These are phyloP conservation scores for Phymorhynchus buccinoides DNA, from an alignment of 1,140 invertebrate genomes.

Conservation along the genomic window DNA sequence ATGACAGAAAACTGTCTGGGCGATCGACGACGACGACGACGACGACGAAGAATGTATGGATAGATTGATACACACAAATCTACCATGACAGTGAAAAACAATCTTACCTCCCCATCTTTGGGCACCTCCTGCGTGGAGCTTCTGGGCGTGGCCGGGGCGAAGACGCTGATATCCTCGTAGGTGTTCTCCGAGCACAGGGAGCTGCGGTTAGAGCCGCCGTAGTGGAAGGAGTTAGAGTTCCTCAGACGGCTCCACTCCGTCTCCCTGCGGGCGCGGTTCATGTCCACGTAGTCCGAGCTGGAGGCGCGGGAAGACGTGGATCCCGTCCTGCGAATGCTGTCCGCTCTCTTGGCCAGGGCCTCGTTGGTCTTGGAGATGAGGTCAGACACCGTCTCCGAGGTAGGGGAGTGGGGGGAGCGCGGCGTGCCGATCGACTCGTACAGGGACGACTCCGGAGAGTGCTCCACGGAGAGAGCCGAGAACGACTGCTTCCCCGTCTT, in stretches of 20 bases:
- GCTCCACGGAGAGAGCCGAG: conserved; percentile 21
- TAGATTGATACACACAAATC: too few species aligned
- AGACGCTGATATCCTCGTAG: conserved; percentile 55
- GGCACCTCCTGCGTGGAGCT: conserved; percentile 39
- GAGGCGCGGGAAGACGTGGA: conserved; percentile 56
- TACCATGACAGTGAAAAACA: background rate
- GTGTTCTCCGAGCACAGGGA: conserved; percentile 50
- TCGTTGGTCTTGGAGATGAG: conserved; percentile 51
- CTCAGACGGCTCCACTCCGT: conserved; percentile 66
- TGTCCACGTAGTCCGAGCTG: conserved; percentile 61
- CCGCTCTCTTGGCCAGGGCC: conserved; percentile 55
- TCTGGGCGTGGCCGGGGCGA: conserved; percentile 39
- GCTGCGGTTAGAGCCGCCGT: conserved; percentile 47
- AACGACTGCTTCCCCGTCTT: conserved; percentile 73
- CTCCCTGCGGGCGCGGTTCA: conserved; percentile 55
- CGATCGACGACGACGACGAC: too few species aligned
- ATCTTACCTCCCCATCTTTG: conserved; percentile 23
- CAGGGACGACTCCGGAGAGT: conserved; percentile 44
- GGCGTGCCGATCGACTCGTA: conserved; percentile 36
- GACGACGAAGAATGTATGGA: too few species aligned
- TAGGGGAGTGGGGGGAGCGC: conserved; percentile 35
- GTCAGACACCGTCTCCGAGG: conserved; percentile 46
- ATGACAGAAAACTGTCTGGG: too few species aligned
- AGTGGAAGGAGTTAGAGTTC: conserved; percentile 51
- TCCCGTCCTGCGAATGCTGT: conserved; percentile 64